Conservation (phyloP, 2,797 vertebrate species). For the Epinephelus awoara region DNA sequence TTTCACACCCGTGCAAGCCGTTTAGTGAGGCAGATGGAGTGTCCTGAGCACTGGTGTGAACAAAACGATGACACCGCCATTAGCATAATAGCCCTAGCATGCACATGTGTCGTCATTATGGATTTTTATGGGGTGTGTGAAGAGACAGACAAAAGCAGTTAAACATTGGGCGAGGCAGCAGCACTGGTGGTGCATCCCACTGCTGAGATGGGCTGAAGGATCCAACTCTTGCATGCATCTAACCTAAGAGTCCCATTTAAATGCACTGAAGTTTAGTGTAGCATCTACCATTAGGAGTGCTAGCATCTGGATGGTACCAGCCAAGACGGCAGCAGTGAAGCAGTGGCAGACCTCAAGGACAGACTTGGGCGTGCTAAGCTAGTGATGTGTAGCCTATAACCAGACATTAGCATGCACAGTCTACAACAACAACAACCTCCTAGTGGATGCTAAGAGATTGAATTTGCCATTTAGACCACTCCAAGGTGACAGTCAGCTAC, state of each 20-base stretch:
- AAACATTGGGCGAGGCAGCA: slow-evolving; percentile 40
- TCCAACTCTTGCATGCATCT: slow-evolving; percentile 24
- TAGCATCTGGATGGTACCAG: slow-evolving; percentile 41
- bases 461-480: slow-evolving; percentile 48
- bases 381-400: slow-evolving; percentile 51
- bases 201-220: slow-evolving; percentile 38
- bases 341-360: slow-evolving; percentile 49
- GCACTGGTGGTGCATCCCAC: slow-evolving; percentile 31
- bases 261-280: slow-evolving; percentile 39
- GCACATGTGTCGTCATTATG: slow-evolving; percentile 78
- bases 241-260: slow-evolving; percentile 42
- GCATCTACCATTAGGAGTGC: slow-evolving; percentile 32
- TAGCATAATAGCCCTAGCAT: slow-evolving; percentile 81
- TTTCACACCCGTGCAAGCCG: slow-evolving; percentile 58
- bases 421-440: slow-evolving; percentile 33
- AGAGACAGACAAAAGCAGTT: slow-evolving; percentile 79
- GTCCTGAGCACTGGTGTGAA: slow-evolving; percentile 81
- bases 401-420: slow-evolving; percentile 46
- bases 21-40: slow-evolving; percentile 76
- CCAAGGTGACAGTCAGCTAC: slow-evolving; percentile 54
- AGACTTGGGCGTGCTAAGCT: slow-evolving; percentile 28
- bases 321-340: slow-evolving; percentile 28
- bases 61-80: slow-evolving; percentile 82
- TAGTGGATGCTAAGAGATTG: slow-evolving; percentile 24
- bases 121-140: slow-evolving; percentile 80